Conservation (phyloP, 2,888 invertebrate genomes). For the Aphodius granarius region DNA sequence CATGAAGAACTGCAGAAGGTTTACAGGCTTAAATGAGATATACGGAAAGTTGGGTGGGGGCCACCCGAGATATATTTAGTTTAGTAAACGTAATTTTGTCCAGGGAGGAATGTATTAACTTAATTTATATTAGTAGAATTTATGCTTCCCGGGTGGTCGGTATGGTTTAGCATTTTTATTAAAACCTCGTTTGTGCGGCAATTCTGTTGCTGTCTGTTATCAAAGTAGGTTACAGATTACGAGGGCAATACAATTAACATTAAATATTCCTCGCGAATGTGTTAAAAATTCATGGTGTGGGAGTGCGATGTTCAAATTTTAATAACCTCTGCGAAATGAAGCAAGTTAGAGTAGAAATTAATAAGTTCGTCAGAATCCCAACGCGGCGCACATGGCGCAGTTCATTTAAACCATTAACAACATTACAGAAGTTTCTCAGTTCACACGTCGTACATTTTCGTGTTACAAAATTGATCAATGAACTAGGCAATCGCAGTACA, state of each 20-base stretch:
- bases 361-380: background rate
- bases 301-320: background rate
- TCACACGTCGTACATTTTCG: background rate
- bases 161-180: background rate
- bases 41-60: no score
- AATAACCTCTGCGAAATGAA: background rate
- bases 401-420: background rate
- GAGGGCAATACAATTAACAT: background rate
- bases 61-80: no score
- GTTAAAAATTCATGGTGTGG: background rate
- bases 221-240: background rate
- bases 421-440: background rate
- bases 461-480: background rate
- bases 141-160: background rate
- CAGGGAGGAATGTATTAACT: background rate
- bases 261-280: background rate
- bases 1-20: no score
- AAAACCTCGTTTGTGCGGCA: background rate
- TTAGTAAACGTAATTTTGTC: background rate
- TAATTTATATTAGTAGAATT: background rate
- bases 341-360: background rate
- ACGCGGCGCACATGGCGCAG: background rate
- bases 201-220: background rate
- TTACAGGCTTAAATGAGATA: no score
- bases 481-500: background rate